Percentiles rank a stretch among this genome's conserved stretches.
Conservation (phyloP, 2,888 invertebrate species). For the Rotaria socialis region DNA sequence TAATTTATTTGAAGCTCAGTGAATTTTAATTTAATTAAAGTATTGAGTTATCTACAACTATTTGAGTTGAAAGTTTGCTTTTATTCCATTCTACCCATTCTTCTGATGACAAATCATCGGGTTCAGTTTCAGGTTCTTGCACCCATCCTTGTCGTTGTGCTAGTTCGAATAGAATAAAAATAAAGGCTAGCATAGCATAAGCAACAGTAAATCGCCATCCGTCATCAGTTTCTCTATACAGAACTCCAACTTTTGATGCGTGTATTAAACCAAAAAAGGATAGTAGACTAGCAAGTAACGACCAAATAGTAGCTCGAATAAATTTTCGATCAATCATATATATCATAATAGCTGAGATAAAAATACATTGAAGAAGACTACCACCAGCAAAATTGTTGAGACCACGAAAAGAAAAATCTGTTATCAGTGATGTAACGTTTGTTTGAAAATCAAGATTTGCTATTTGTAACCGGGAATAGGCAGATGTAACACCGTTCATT, state of each 20-base stretch:
- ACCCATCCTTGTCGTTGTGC: slow-evolving; percentile 13
- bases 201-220: slow-evolving; percentile 9
- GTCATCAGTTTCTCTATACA: not conserved
- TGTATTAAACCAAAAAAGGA: slow-evolving; percentile 34
- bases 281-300: not conserved
- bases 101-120: slow-evolving; percentile 2
- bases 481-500: not conserved
- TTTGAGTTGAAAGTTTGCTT: not conserved
- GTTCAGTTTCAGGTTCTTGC: not conserved
- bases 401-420: not conserved
- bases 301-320: not conserved
- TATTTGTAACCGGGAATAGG: not conserved
- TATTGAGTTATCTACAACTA: not conserved
- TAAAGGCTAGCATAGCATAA: not conserved
- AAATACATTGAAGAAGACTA: not conserved
- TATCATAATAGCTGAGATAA: not conserved
- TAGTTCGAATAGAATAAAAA: not conserved
- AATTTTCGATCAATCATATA: slow-evolving; percentile 37
- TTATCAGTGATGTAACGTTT: not conserved
- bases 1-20: too few species aligned
- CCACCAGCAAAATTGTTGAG: slow-evolving; percentile 1
- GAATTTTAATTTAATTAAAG: not conserved
- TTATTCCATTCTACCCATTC: slow-evolving; percentile 9
- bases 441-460: not conserved
- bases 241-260: not conserved